Percentiles rank a stretch among this genome's conserved stretches.
Evolutionary conservation across 1,140 invertebrate species (phyloP).

Genomic region (Zaprionus davidi): DNA sequence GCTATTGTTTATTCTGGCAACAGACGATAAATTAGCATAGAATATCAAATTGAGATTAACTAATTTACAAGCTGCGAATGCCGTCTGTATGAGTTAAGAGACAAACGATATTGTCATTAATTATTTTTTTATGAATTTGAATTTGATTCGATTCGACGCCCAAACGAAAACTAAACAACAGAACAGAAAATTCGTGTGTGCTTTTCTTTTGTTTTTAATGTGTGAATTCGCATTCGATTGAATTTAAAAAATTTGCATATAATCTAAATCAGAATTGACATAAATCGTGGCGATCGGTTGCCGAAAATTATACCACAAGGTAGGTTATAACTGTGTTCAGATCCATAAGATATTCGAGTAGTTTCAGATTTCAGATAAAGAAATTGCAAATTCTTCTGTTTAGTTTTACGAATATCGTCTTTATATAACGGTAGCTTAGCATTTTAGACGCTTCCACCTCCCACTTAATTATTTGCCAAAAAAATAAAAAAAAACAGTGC

Average conservation of each 20-base stretch:
- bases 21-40: slow-evolving; percentile 24
- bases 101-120: slow-evolving; percentile 30
- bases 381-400: neutral
- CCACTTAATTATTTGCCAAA: neutral
- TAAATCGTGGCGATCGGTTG: slow-evolving; percentile 5
- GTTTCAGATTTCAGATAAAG: neutral
- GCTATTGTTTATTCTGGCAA: neutral
- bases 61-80: slow-evolving; percentile 40
- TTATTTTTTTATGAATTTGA: slow-evolving; percentile 20
- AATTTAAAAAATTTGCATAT: slow-evolving; percentile 28
- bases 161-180: neutral
- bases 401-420: neutral
- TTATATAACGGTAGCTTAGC: no score
- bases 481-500: neutral
- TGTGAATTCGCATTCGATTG: slow-evolving; percentile 21
- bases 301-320: slow-evolving; percentile 26
- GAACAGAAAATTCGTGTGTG: slow-evolving; percentile 22
- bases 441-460: no score
- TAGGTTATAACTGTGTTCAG: slow-evolving; percentile 29
- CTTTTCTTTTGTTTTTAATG: slow-evolving; percentile 11
- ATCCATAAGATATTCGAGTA: neutral
- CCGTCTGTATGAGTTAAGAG: neutral
- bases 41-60: slow-evolving; percentile 24
- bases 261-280: slow-evolving; percentile 27
- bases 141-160: slow-evolving; percentile 8